These are phyloP conservation scores for Zhengitettix transpicula DNA, from an alignment of 2,888 invertebrate genomes.

Conservation along the genomic window DNA sequence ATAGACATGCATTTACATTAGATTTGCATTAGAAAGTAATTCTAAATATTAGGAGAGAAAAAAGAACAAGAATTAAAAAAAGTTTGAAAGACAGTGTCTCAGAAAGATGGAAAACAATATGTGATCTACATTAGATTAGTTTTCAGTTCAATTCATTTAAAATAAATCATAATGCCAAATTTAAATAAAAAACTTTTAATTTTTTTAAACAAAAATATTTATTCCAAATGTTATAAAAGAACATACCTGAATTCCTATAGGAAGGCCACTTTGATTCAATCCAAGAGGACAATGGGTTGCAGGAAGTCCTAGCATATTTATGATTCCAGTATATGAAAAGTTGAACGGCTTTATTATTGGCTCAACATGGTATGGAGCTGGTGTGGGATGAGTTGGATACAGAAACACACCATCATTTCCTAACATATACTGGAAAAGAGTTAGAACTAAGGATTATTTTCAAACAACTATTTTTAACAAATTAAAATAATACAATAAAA, in stretches of 20 bases:
- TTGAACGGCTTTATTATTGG: conserved; percentile 29
- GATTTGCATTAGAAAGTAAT: no score
- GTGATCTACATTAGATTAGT: background rate
- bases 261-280: conserved; percentile 40
- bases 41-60: no score
- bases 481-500: background rate
- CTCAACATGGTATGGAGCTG: conserved; percentile 46
- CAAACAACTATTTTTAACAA: background rate
- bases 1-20: no score
- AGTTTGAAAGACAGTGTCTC: no score
- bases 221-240: background rate
- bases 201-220: background rate
- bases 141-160: background rate
- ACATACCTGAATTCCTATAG: conserved; percentile 56
- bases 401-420: conserved; percentile 53
- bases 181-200: no score
- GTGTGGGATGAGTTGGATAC: conserved; percentile 47
- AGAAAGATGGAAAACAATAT: no score
- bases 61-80: no score
- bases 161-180: no score
- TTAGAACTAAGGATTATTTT: background rate
- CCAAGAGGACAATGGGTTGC: conserved; percentile 40
- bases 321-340: conserved; percentile 32
- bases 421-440: conserved; percentile 32
- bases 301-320: conserved; percentile 33